Percentiles rank a stretch among this genome's conserved stretches.
These are phyloP conservation scores for Ephialtes manifestator DNA, from an alignment of 2,888 invertebrate species.

Conservation along the genomic window DNA sequence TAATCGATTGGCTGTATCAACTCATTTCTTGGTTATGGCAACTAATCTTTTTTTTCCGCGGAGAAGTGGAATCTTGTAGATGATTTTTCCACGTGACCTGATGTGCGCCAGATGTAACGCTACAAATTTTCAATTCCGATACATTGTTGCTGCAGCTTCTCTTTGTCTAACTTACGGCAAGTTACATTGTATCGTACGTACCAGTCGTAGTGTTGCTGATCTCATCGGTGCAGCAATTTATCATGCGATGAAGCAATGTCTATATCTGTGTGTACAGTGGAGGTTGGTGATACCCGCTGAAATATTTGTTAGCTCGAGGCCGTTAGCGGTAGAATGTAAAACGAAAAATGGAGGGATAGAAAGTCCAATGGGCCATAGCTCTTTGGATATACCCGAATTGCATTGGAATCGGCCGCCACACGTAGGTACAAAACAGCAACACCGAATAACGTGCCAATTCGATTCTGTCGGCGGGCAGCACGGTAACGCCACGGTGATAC, in stretches of 20 bases:
- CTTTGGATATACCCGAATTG: slow-evolving; percentile 48
- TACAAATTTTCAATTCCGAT: too few species aligned
- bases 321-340: slow-evolving; percentile 6
- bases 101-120: too few species aligned
- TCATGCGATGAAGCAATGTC: slow-evolving; percentile 2
- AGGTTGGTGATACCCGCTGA: slow-evolving; percentile 10
- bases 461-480: slow-evolving; percentile 58
- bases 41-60: too few species aligned
- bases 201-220: not conserved
- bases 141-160: too few species aligned
- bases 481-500: slow-evolving; percentile 54
- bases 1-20: too few species aligned
- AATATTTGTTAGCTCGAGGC: slow-evolving; percentile 33
- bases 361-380: slow-evolving; percentile 48
- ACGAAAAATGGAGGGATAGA: slow-evolving; percentile 22
- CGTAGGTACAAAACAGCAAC: slow-evolving; percentile 55
- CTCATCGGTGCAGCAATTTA: slow-evolving; percentile 18
- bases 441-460: slow-evolving; percentile 63
- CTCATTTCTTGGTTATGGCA: too few species aligned
- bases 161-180: not conserved
- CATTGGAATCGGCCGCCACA: slow-evolving; percentile 37
- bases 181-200: not conserved
- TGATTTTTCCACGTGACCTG: too few species aligned
- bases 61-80: too few species aligned
- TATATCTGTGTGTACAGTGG: slow-evolving; percentile 5